A percentile compares a stretch with the other conserved stretches of the same genome.
Evolutionary conservation across 2,888 invertebrate species (phyloP).

Genomic region (Macrophya annulata): DNA sequence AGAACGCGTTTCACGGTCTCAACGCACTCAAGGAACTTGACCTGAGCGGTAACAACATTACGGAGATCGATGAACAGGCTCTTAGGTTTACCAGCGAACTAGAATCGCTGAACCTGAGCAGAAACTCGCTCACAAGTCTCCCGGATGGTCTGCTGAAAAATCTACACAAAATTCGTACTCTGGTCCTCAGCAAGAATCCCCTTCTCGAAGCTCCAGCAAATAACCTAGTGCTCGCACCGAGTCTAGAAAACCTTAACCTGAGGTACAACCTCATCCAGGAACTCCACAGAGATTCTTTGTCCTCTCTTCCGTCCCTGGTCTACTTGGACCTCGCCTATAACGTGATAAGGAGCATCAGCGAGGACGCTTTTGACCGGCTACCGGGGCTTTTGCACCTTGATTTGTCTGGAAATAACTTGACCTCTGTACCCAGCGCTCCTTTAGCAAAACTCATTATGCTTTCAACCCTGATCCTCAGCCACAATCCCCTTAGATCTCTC

Average conservation of each 20-base stretch:
- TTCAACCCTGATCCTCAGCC: slow-evolving; percentile 88
- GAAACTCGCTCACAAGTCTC: slow-evolving; percentile 88
- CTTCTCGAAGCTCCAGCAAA: slow-evolving; percentile 88
- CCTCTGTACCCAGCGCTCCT: slow-evolving; percentile 88
- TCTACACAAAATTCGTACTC: slow-evolving; percentile 85
- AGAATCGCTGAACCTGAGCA: slow-evolving; percentile 88
- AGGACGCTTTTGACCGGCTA: slow-evolving; percentile 88
- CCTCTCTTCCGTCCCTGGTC: slow-evolving; percentile 86
- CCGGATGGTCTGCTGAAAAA: slow-evolving; percentile 87
- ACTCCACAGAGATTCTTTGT: slow-evolving; percentile 87
- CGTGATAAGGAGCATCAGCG: slow-evolving; percentile 87
- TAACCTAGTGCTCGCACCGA: slow-evolving; percentile 85
- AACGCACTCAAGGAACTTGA: slow-evolving; percentile 86
- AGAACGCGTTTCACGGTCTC: slow-evolving; percentile 89
- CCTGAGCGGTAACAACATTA: slow-evolving; percentile 90
- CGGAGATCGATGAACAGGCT: slow-evolving; percentile 87
- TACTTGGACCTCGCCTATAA: slow-evolving; percentile 89
- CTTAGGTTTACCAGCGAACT: slow-evolving; percentile 89
- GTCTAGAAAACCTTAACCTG: slow-evolving; percentile 88
- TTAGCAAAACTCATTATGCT: slow-evolving; percentile 89
- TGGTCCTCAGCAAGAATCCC: slow-evolving; percentile 90
- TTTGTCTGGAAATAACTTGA: slow-evolving; percentile 91
- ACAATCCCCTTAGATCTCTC: slow-evolving; percentile 88
- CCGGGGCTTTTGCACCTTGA: slow-evolving; percentile 88
- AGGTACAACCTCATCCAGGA: slow-evolving; percentile 90